phyloP scores from a whole-genome alignment of 2,888 invertebrate species.

The Hipparchia semele region DNA sequence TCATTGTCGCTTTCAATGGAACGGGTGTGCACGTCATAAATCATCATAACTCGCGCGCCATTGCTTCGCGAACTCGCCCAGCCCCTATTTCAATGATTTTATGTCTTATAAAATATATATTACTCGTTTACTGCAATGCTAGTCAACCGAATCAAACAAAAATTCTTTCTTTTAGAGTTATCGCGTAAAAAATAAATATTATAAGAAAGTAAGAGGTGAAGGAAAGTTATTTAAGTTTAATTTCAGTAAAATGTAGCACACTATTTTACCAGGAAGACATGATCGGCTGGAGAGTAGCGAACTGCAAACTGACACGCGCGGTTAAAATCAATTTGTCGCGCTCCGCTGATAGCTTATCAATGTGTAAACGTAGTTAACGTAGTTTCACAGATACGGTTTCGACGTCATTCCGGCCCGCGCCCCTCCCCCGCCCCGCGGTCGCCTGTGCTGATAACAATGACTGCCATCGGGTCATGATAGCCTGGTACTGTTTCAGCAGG shows the following conservation, averaged over 20 bases:
- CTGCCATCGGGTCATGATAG: conserved; percentile 66
- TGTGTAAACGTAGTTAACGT: conserved; percentile 48
- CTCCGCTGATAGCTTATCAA: conserved; percentile 66
- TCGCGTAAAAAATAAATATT: too few species aligned
- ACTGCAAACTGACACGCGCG: conserved; percentile 33
- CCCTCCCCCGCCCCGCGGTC: conserved; percentile 47
- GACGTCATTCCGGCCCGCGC: conserved; percentile 51
- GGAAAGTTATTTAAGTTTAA: too few species aligned
- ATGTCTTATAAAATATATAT: too few species aligned
- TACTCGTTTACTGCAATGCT: too few species aligned
- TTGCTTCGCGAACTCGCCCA: background rate
- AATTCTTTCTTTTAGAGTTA: background rate
- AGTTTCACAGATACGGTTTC: conserved; percentile 48
- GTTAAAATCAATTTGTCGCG: conserved; percentile 33
- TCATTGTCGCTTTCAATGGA: conserved; percentile 26
- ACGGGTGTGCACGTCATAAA: conserved; percentile 5
- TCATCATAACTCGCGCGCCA: conserved; percentile 5
- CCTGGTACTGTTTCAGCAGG: conserved; percentile 78
- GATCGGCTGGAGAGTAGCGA: conserved; percentile 32
- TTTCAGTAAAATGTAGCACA: conserved; percentile 49
- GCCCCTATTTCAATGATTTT: too few species aligned
- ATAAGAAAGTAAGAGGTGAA: too few species aligned
- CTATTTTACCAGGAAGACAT: conserved; percentile 59
- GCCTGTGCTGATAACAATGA: conserved; percentile 67
- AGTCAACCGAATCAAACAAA: background rate